Evolutionary conservation across 2,888 invertebrate species (phyloP), one percentile per base, ranked within the genome.

Genomic region (Salpingus planirostris): DNA sequence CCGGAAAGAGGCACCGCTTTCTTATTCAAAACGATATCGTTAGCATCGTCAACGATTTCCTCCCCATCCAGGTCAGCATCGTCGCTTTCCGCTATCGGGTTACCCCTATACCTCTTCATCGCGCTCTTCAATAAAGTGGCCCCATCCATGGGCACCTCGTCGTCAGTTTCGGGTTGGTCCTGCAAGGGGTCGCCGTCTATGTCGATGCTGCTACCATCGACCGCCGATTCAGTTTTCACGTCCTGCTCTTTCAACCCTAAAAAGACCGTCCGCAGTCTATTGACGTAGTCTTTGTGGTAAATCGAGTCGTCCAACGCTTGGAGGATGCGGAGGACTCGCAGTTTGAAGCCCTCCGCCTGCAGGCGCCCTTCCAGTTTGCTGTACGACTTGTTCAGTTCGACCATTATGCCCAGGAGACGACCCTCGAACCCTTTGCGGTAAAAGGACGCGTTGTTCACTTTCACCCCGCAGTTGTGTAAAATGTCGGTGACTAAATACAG

Each of bases 271-370:
- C 93, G 90, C 38, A 95, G 67, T 56, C 78, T 82, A 40, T 84
- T 76, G 40, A 99, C 71, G 64, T 87, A 88, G 45, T 96, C 93
- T 35, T 86, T 84, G 1, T 96, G 88, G 68, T 97, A 98, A 38
- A 98, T 80, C 82, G 92, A 92, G 60, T 98, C 97, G 62, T 96
- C 95, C 96, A 98, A 97, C 2, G 95, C 91, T 55, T 89, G 80
- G 60, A 97, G 78, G 49, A 90, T 85, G 54, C 85, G 77, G 60
- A 91, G 79, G 15, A 96, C 87, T 25, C 95, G 70, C 35, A 84
- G 79, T 57, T 93, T 90, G 65, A 95, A 93, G 18, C 93, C 92
- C 66, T 98, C 97, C n/a, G 92, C 92, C 69, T 91, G 90, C 31
- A 95, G 66, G 31, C 88, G 70, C 43, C 86, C 85, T 48, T 88